Evolutionary conservation across 2,888 invertebrate species (phyloP).

Genomic region (Rhagonycha fulva): DNA sequence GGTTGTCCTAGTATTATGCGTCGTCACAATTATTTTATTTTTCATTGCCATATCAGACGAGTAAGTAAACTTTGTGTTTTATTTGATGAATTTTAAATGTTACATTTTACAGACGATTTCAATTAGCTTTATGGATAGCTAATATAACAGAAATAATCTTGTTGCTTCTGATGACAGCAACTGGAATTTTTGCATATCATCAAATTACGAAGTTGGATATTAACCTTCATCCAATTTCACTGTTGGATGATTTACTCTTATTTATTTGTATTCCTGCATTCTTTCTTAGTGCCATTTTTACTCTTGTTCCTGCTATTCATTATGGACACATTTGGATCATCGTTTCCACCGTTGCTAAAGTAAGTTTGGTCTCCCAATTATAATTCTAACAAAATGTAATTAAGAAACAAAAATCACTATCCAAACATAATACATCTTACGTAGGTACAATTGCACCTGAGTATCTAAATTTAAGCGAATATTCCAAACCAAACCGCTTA

Average conservation of each 20-base stretch:
- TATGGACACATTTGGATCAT: slow-evolving; percentile 33
- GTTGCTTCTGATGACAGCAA: slow-evolving; percentile 62
- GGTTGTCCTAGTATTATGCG: slow-evolving; percentile 59
- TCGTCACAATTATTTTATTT: slow-evolving; percentile 65
- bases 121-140: slow-evolving; percentile 59
- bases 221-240: slow-evolving; percentile 65
- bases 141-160: slow-evolving; percentile 60
- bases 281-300: slow-evolving; percentile 71
- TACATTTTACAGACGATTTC: slow-evolving; percentile 55
- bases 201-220: slow-evolving; percentile 69
- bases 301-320: slow-evolving; percentile 67
- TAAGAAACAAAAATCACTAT: neutral
- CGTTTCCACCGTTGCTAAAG: slow-evolving; percentile 37
- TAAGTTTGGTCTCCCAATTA: slow-evolving; percentile 17
- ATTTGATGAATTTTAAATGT: neutral
- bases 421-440: neutral
- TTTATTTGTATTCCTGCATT: slow-evolving; percentile 75
- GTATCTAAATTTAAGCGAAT: neutral
- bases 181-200: slow-evolving; percentile 63
- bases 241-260: slow-evolving; percentile 71
- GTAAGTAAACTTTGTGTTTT: slow-evolving; percentile 44
- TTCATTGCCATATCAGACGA: slow-evolving; percentile 61
- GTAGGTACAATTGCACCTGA: neutral
- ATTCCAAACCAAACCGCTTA: neutral
- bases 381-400: neutral